phyloP scores from a whole-genome alignment of 2,797 vertebrate genomes.

The Enteromius anoplus region DNA sequence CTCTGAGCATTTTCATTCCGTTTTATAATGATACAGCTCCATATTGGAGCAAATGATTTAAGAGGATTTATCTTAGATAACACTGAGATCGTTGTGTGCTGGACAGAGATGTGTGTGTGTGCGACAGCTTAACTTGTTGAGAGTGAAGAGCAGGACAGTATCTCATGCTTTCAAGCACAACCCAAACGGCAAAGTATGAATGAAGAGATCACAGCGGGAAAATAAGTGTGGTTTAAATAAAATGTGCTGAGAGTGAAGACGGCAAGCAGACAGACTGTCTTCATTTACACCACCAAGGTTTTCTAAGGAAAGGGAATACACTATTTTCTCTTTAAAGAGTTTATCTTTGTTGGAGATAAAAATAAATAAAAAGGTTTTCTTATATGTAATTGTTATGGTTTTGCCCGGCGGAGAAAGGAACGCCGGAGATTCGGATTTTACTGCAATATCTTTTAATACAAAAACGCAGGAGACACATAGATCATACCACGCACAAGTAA shows the following conservation, averaged over 20 bases:
- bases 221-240: background rate
- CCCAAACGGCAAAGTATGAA: background rate
- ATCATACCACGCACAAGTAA: no score
- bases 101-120: background rate
- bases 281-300: background rate
- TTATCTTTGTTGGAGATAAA: background rate
- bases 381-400: background rate
- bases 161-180: slow-evolving; percentile 14
- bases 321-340: background rate
- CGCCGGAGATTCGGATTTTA: no score
- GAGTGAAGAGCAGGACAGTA: slow-evolving; percentile 5
- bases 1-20: background rate
- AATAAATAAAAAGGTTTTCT: background rate
- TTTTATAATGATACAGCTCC: slow-evolving; percentile 20
- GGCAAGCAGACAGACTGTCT: background rate
- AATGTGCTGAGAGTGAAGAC: background rate
- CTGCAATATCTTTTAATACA: no score
- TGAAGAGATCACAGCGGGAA: background rate
- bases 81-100: background rate
- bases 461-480: no score
- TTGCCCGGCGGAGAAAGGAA: no score
- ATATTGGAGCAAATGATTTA: slow-evolving; percentile 37
- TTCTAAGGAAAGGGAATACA: background rate
- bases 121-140: slow-evolving; percentile 14
- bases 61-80: slow-evolving; percentile 21